Percentiles rank a stretch among this genome's conserved stretches.
Evolutionary conservation across 2,797 vertebrate genomes (phyloP).

Genomic region (Manis pentadactyla): DNA sequence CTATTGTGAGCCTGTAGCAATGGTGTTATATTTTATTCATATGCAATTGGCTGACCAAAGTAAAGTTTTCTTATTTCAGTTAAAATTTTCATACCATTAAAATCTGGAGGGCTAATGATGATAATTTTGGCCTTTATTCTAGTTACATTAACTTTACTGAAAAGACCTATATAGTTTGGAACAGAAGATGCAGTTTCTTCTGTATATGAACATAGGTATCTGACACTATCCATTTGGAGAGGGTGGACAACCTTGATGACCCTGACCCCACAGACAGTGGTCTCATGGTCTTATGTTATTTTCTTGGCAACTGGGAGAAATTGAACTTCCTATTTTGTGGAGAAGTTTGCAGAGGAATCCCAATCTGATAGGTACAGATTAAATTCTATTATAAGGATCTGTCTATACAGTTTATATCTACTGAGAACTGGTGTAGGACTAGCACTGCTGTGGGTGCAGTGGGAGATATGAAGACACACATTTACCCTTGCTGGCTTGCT

Average conservation of each 20-base stretch:
- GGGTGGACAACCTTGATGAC: background rate
- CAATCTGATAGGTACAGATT: background rate
- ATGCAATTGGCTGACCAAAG: background rate
- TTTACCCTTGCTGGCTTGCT: background rate
- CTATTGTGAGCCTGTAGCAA: background rate
- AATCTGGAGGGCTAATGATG: background rate
- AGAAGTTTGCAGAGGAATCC: background rate
- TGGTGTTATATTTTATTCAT: background rate
- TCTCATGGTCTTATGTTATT: background rate
- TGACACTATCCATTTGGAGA: background rate
- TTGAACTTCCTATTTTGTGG: background rate
- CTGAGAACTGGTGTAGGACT: background rate
- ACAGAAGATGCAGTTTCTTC: background rate
- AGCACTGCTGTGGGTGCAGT: background rate
- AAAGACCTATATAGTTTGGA: background rate
- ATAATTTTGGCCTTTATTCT: constrained; percentile 10
- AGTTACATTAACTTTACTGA: background rate
- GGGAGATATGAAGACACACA: background rate
- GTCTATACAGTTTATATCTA: background rate
- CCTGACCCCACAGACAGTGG: background rate
- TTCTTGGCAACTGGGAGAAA: constrained; percentile 8
- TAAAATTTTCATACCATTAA: constrained; percentile 14
- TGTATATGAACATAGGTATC: background rate
- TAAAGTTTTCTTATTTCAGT: constrained; percentile 28
- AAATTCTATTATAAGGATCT: background rate